Base-by-base conservation (phyloP, 1,140 invertebrate species). In the Heliothis virescens region DNA sequence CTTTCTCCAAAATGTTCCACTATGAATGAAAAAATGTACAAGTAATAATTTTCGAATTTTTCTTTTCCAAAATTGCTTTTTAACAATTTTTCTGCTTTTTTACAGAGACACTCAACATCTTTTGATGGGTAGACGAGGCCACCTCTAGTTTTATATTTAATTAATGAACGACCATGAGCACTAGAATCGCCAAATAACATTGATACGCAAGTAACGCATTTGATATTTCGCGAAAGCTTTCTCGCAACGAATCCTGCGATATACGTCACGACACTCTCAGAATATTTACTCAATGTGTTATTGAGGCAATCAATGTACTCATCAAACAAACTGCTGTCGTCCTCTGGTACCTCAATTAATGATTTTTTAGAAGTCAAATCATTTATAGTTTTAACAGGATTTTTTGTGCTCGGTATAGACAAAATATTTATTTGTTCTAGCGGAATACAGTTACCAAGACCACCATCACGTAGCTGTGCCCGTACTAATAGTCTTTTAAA, bases 371-470 rank as follows among this genome's bases (percentile, higher is more conserved):
- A 26, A 12, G 55, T 57, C 50, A 59, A n/a, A 13, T 72, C 16
- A 57, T 72, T 72, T 13, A 72, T 55, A 10, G 50, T 15, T 7
- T 18, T 55, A 15, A 72, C 52, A 29, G 69, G 50, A 26, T 29
- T 13, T 7, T 29, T 12, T 13, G 67, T 67, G 41, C 55, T 62
- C 9, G 69, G 63, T 18, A 67, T 78, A 21, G 57, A 67, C 18
- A 82, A 59, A 47, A 82, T 77, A 67, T 71, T 63, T 12, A 82
- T 34, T 21, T 79, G 12, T 57, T 82, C 77, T 2, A 82, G 63
- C 16, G 81, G 26, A 29, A 76, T 55, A 34, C 71, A 82, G 53
- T 79, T 82, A 21, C 80, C 80, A 3, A 63, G n/a, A 11, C 57
- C 77, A 10, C 50, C 29, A 47, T 79, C 63, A 11, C 67, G 34